A percentile compares a stretch with the other conserved stretches of the same genome.
Evolutionary conservation across 1,140 invertebrate genomes (phyloP).

Genomic region (Rhagoletis pomonella): DNA sequence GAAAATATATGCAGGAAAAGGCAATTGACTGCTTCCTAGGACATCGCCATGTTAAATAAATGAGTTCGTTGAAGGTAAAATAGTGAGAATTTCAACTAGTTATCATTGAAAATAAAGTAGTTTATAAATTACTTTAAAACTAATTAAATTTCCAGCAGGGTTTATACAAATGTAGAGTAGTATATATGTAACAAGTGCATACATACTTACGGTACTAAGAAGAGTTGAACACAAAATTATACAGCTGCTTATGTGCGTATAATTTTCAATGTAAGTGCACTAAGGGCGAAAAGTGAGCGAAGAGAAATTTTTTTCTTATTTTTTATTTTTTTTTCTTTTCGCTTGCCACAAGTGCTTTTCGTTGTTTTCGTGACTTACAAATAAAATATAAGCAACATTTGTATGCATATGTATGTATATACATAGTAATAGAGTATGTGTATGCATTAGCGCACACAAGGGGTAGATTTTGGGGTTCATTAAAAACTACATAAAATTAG

Average conservation of each 20-base stretch:
- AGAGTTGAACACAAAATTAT: constrained; percentile 28
- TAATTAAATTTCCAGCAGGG: too few relatives aligned
- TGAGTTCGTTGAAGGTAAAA: too few relatives aligned
- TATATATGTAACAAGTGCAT: not conserved
- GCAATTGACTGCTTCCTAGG: too few relatives aligned
- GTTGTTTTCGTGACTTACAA: constrained; percentile 7
- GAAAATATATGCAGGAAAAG: too few relatives aligned
- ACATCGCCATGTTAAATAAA: too few relatives aligned
- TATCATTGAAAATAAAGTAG: too few relatives aligned
- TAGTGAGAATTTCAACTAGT: too few relatives aligned
- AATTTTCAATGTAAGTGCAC: constrained; percentile 11
- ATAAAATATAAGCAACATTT: not conserved
- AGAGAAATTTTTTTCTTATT: constrained; percentile 7
- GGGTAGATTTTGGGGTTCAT: too few relatives aligned
- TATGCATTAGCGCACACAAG: too few relatives aligned
- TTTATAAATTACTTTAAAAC: too few relatives aligned
- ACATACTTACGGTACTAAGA: not conserved
- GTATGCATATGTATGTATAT: not conserved
- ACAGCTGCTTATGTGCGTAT: constrained; percentile 18
- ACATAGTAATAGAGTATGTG: too few relatives aligned
- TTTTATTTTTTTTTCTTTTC: constrained; percentile 20
- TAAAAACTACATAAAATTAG: too few relatives aligned
- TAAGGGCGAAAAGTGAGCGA: not conserved
- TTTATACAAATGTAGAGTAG: not conserved
- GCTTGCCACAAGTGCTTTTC: constrained; percentile 18